Evolutionary conservation across 2,888 invertebrate species (phyloP).

Genomic region (Dicranocentrus wangi): DNA sequence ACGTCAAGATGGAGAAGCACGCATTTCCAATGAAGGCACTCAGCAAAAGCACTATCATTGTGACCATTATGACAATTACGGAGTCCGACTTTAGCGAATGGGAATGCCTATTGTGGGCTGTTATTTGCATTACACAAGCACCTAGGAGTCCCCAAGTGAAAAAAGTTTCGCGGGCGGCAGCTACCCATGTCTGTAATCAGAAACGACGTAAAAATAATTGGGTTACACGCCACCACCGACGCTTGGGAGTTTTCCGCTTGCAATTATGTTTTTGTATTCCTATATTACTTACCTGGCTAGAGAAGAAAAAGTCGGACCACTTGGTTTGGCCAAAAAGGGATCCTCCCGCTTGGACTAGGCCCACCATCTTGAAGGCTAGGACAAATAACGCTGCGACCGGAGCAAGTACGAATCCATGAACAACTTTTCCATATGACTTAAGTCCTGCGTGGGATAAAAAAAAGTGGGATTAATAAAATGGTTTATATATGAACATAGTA

Average conservation of each 20-base stretch:
- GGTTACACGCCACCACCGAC: neutral
- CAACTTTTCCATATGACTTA: slow-evolving; percentile 87
- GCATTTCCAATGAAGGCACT: slow-evolving; percentile 88
- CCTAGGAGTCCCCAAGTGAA: slow-evolving; percentile 91
- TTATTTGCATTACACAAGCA: slow-evolving; percentile 86
- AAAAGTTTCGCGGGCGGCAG: slow-evolving; percentile 91
- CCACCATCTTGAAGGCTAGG: slow-evolving; percentile 83
- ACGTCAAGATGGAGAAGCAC: slow-evolving; percentile 85
- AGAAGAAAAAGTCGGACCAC: slow-evolving; percentile 89
- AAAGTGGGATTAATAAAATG: no score
- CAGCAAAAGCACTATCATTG: slow-evolving; percentile 83
- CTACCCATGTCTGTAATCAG: slow-evolving; percentile 84
- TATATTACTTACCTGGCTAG: slow-evolving; percentile 81
- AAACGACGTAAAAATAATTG: neutral
- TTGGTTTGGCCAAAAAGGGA: slow-evolving; percentile 84
- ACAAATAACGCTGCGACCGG: slow-evolving; percentile 86
- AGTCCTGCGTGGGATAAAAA: slow-evolving; percentile 81
- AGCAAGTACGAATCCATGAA: slow-evolving; percentile 85
- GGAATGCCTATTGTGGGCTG: slow-evolving; percentile 84
- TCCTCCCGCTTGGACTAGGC: slow-evolving; percentile 80
- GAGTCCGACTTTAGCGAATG: slow-evolving; percentile 80
- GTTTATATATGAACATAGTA: no score
- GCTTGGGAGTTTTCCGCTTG: neutral
- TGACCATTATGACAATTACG: slow-evolving; percentile 82
- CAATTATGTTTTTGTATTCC: slow-evolving; percentile 1